Percentiles rank a stretch among this genome's conserved stretches.
Conservation (phyloP, 2,888 invertebrate species). For the Oscheius sp. region DNA sequence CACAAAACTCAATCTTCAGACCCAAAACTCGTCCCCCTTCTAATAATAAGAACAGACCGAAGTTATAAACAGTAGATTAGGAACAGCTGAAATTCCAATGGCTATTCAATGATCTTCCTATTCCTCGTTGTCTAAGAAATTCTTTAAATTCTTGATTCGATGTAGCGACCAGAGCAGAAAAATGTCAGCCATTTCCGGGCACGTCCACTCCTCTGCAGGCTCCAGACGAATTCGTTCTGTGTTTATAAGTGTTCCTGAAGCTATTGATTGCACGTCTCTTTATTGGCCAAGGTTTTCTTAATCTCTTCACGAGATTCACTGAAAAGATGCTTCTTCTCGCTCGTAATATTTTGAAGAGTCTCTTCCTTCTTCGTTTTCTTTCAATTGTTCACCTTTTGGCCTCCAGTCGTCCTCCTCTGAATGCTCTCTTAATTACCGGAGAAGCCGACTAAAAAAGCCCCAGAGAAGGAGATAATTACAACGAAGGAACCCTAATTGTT, state of each 20-base stretch:
- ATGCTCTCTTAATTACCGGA: not conserved
- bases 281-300: not conserved
- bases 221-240: not conserved
- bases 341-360: not conserved
- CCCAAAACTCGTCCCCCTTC: too few relatives aligned
- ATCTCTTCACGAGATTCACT: not conserved
- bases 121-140: not conserved
- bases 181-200: not conserved
- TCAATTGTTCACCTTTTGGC: slow-evolving; percentile 3
- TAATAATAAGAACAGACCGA: too few relatives aligned
- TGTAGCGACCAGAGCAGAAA: not conserved
- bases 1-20: too few relatives aligned
- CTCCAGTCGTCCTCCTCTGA: slow-evolving; percentile 20
- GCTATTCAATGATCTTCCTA: not conserved
- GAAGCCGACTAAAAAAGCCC: slow-evolving; percentile 3
- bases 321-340: not conserved
- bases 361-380: slow-evolving; percentile 19
- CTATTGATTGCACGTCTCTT: not conserved
- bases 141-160: not conserved
- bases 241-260: not conserved
- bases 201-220: not conserved
- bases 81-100: not conserved
- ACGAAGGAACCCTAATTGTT: slow-evolving; percentile 9
- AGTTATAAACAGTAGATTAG: too few relatives aligned
- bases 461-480: slow-evolving; percentile 5